Evolutionary conservation across 2,113 vertebrate genomes (phyloP).

Genomic region (Excalfactoria chinensis): DNA sequence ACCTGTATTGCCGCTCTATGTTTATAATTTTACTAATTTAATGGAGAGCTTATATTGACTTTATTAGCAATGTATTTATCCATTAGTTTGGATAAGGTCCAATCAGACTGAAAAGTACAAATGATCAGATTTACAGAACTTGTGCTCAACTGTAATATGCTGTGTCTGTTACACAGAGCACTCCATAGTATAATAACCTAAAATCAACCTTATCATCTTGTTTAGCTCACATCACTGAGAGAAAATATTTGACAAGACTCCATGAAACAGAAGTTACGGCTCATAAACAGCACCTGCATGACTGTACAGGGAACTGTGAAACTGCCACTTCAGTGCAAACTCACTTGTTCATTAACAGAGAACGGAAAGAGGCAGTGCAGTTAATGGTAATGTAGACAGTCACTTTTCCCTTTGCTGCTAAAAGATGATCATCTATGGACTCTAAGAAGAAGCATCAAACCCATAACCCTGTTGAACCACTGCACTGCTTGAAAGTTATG

Average conservation of each 20-base stretch:
- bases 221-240: background rate
- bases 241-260: background rate
- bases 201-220: background rate
- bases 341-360: background rate
- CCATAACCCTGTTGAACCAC: background rate
- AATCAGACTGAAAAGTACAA: background rate
- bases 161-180: background rate
- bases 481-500: background rate
- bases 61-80: background rate
- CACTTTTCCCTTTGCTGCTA: background rate
- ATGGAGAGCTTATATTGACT: background rate
- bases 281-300: background rate
- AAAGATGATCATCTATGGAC: background rate
- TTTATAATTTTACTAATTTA: background rate
- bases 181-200: background rate
- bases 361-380: background rate
- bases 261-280: background rate
- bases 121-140: background rate
- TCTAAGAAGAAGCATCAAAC: background rate
- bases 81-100: background rate
- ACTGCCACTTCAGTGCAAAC: background rate
- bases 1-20: background rate
- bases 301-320: accelerated
- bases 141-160: background rate
- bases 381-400: background rate